Evolutionary conservation across 1,140 invertebrate genomes (phyloP).

Genomic region (Ericerus pela): DNA sequence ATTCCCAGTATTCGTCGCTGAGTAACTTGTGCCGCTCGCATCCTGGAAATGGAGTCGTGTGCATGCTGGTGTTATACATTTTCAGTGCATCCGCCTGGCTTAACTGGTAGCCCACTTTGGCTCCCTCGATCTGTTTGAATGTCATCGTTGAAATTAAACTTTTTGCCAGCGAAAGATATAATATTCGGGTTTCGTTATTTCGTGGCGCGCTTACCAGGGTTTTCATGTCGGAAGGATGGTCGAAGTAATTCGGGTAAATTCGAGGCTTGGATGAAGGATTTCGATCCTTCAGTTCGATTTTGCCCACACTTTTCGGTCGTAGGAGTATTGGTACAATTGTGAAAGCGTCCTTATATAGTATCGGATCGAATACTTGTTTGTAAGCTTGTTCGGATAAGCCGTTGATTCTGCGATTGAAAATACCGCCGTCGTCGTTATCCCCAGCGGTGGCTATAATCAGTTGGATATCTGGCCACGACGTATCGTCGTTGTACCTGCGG

Average conservation of each 20-base stretch:
- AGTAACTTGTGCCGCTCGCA: neutral
- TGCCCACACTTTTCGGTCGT: conserved; percentile 53
- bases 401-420: conserved; percentile 46
- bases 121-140: conserved; percentile 45
- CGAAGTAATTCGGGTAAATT: conserved; percentile 68
- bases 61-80: conserved; percentile 39
- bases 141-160: neutral
- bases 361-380: conserved; percentile 45
- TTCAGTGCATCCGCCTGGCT: conserved; percentile 45
- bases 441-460: conserved; percentile 51
- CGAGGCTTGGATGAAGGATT: conserved; percentile 54
- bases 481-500: conserved; percentile 39
- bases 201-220: conserved; percentile 50
- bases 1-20: conserved; percentile 7
- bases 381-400: conserved; percentile 51
- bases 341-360: conserved; percentile 48
- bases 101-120: conserved; percentile 46
- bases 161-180: neutral
- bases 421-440: conserved; percentile 59
- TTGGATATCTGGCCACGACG: conserved; percentile 58
- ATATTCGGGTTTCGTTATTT: conserved; percentile 5
- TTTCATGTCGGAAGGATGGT: conserved; percentile 48
- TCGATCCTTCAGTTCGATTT: conserved; percentile 42
- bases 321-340: conserved; percentile 48
- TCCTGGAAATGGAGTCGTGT: conserved; percentile 18